Base-by-base conservation (phyloP, 2,113 vertebrate species). In the Labeo catla region DNA sequence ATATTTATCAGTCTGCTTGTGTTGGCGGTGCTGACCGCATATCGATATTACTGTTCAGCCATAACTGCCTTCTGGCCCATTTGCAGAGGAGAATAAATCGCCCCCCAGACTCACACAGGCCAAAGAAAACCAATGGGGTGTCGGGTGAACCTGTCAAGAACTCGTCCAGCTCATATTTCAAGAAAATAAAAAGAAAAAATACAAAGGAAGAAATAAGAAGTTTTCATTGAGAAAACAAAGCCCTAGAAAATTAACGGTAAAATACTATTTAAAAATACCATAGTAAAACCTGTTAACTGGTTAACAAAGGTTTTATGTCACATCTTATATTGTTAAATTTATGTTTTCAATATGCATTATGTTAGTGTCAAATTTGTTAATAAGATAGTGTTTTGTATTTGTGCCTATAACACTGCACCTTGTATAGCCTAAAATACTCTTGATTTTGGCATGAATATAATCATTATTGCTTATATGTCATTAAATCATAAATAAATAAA, bases 1-100 rank as follows among this genome's bases (percentile, higher is more conserved):
- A 81, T 68, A 77, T 82, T 76, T 12, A 45, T 77, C 70, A 76
- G 78, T 49, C n/a, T 81, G 49, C 21, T 59, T 45, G 79, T 47
- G 10, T 70, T 83, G 80, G 65, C 66, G 39, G 36, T 21, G 28
- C 34, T 49, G 63, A 49, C 84, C 19, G 11, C 57, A 80, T 81
- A 63, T 81, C 79, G 15, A 81, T 81, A 81, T 65, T 10, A 81
- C n/a, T 49, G 57, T 49, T 47, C 78, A 49, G 59, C 12, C 45
- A 65, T 81, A 81, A 65, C 43, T 28, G 59, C n/a, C 21, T 68
- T 10, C 74, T 78, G 84, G 39, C 59, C 68, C 74, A 68, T 65
- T 84, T 11, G 4, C 49, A 28, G 34, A 23, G 80, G 82, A 54
- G 15, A 84, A 84, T 16, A 59, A 45, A 74, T 23, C 8, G 43